A percentile compares a stretch with the other conserved stretches of the same genome.
Conservation (phyloP, 2,888 invertebrate species). For the Notodonta dromedarius region DNA sequence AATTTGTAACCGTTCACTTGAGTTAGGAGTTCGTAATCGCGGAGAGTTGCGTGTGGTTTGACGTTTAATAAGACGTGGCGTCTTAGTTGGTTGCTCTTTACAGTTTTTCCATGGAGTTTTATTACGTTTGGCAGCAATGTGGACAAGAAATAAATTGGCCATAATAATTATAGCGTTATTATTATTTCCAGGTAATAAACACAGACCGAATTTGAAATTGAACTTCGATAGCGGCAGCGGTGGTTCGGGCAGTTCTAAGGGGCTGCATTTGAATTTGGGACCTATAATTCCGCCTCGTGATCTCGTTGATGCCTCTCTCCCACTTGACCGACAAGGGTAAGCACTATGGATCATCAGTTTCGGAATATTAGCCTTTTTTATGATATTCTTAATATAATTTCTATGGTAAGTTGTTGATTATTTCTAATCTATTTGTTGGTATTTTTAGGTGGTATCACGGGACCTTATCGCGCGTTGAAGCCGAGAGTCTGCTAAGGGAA, state of each 20-base stretch:
- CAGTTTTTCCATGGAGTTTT: slow-evolving; percentile 14
- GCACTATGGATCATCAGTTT: slow-evolving; percentile 40
- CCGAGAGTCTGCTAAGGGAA: slow-evolving; percentile 93
- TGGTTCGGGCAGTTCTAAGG: slow-evolving; percentile 75
- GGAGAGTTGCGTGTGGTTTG: slow-evolving; percentile 60
- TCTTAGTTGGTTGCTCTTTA: slow-evolving; percentile 18
- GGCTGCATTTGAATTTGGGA: slow-evolving; percentile 89
- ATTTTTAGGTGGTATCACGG: slow-evolving; percentile 96
- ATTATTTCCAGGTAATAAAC: slow-evolving; percentile 78
- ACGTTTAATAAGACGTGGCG: slow-evolving; percentile 49
- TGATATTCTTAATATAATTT: neutral
- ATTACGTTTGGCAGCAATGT: slow-evolving; percentile 9
- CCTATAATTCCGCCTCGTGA: slow-evolving; percentile 87
- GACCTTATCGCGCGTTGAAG: slow-evolving; percentile 94
- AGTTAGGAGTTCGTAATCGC: slow-evolving; percentile 66
- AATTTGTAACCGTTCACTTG: slow-evolving; percentile 80
- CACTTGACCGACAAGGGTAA: slow-evolving; percentile 95
- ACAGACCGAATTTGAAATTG: slow-evolving; percentile 89
- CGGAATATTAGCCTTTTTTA: slow-evolving; percentile 1
- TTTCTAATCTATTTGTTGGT: neutral
- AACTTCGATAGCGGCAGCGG: slow-evolving; percentile 86
- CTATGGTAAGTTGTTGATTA: neutral
- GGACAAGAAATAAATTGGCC: neutral
- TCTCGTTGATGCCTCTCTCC: slow-evolving; percentile 91
- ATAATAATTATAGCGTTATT: slow-evolving; percentile 5